A percentile compares a stretch with the other conserved stretches of the same genome.
phyloP scores from a whole-genome alignment of 2,888 invertebrate genomes.

The Ischnus inquisitorius region DNA sequence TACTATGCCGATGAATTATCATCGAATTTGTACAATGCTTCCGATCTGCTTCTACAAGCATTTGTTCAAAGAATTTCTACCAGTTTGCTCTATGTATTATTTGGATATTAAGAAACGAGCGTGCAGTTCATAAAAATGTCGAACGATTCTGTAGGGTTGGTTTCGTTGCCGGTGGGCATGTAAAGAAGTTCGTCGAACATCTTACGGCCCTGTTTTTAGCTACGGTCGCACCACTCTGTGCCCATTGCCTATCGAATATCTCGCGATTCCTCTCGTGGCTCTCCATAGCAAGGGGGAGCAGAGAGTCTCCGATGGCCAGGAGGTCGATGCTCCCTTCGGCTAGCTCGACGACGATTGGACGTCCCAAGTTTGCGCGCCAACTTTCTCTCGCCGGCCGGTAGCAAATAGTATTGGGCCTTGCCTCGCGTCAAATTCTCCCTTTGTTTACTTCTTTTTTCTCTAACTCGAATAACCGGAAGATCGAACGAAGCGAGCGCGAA shows the following conservation, averaged over 20 bases:
- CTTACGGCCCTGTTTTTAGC: slow-evolving; percentile 36
- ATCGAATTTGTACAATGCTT: neutral
- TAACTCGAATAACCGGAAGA: slow-evolving; percentile 8
- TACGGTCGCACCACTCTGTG: slow-evolving; percentile 2
- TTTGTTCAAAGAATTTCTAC: neutral
- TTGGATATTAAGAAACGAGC: neutral
- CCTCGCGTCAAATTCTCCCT: slow-evolving; percentile 10
- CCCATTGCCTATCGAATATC: slow-evolving; percentile 40
- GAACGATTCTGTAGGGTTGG: neutral
- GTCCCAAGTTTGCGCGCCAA: slow-evolving; percentile 39
- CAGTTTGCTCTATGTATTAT: neutral
- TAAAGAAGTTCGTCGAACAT: neutral
- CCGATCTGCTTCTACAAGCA: neutral
- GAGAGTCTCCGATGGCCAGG: slow-evolving; percentile 10
- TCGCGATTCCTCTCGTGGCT: slow-evolving; percentile 8
- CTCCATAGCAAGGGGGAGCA: slow-evolving; percentile 14
- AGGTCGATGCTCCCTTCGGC: slow-evolving; percentile 38
- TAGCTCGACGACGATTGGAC: slow-evolving; percentile 23
- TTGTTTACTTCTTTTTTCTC: neutral
- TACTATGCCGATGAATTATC: neutral
- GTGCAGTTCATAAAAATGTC: neutral
- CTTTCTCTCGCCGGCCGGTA: slow-evolving; percentile 10
- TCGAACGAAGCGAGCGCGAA: slow-evolving; percentile 7
- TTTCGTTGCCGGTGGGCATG: neutral
- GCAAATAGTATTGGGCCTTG: slow-evolving; percentile 24